A percentile compares a stretch with the other conserved stretches of the same genome.
Evolutionary conservation across 2,113 vertebrate species (phyloP).

Genomic region (Pachycephala philippinensis): DNA sequence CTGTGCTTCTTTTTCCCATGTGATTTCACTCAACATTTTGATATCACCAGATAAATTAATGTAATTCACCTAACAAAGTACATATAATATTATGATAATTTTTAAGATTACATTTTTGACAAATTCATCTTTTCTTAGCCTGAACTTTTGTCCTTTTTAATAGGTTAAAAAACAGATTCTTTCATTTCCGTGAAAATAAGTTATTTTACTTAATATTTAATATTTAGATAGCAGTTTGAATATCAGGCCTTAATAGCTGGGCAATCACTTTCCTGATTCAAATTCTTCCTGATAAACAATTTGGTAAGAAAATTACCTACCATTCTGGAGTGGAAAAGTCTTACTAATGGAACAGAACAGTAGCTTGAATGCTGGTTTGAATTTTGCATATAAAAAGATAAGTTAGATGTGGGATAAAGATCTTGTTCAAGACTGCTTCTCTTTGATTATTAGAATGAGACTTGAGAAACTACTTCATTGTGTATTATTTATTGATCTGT

Average conservation of each 20-base stretch:
- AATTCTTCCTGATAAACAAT: background rate
- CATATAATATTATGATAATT: background rate
- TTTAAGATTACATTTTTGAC: background rate
- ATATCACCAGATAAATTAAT: background rate
- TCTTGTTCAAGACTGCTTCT: background rate
- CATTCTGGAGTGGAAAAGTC: background rate
- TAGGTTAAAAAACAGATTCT: background rate
- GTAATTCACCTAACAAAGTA: background rate
- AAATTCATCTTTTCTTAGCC: background rate
- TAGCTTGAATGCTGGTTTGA: background rate
- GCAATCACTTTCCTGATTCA: background rate
- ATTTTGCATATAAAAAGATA: background rate
- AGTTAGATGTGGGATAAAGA: background rate
- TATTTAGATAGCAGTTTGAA: background rate
- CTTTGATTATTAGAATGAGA: background rate
- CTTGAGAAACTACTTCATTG: background rate
- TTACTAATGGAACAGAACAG: background rate
- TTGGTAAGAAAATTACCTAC: background rate
- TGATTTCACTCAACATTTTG: background rate
- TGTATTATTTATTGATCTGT: background rate
- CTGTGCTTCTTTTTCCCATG: background rate
- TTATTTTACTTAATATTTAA: background rate
- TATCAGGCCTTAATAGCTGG: background rate
- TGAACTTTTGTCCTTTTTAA: background rate
- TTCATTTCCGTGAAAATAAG: background rate